Evolutionary conservation across 2,113 vertebrate species (phyloP).

Genomic region (Okapia johnstoni): DNA sequence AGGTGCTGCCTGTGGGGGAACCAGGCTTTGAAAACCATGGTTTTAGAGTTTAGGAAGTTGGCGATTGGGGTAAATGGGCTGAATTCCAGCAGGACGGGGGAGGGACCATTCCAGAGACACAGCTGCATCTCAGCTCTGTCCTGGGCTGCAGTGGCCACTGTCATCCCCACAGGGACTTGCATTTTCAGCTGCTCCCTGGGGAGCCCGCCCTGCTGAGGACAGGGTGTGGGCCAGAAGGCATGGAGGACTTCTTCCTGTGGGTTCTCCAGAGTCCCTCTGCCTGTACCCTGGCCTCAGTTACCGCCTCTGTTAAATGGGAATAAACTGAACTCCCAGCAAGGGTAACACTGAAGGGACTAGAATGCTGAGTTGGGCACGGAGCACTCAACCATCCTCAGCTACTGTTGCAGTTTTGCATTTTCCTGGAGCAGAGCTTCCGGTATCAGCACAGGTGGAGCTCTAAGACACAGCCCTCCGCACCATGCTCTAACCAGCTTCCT

Average conservation of each 20-base stretch:
- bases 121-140: neutral
- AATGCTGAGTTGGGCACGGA: fast-evolving
- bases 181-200: neutral
- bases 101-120: neutral
- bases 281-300: neutral
- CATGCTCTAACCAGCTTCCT: neutral
- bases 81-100: neutral
- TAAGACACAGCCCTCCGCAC: neutral
- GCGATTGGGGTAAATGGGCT: neutral
- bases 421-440: fast-evolving
- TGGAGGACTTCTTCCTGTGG: neutral
- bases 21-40: neutral
- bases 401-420: fast-evolving
- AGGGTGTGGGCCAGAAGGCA: neutral
- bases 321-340: neutral
- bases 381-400: fast-evolving
- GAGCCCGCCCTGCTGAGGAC: neutral
- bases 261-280: neutral
- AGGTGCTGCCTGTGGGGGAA: neutral
- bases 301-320: fast-evolving
- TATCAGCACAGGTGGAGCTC: fast-evolving
- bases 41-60: neutral
- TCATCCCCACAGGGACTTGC: neutral
- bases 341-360: fast-evolving
- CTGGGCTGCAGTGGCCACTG: neutral